Conservation (phyloP, 2,888 invertebrate genomes). For the Agrenia bidenticulata region DNA sequence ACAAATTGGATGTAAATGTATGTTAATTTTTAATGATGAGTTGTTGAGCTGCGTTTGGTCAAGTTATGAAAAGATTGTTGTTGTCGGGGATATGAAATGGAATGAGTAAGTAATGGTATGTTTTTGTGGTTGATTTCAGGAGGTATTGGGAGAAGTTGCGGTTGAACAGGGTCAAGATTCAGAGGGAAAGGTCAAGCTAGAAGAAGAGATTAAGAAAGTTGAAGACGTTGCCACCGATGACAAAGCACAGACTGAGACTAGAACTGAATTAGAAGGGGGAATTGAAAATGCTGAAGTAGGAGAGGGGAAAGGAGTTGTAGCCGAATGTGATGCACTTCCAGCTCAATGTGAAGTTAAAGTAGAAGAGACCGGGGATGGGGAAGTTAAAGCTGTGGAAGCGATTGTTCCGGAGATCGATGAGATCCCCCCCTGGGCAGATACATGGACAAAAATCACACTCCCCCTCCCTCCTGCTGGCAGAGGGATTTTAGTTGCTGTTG, state of each 20-base stretch:
- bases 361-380: background rate
- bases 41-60: background rate
- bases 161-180: slow-evolving; percentile 6
- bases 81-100: no score
- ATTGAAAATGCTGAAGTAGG: slow-evolving; percentile 33
- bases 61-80: no score
- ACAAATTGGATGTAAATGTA: background rate
- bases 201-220: background rate
- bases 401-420: slow-evolving; percentile 4
- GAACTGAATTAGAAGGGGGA: background rate
- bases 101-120: no score
- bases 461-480: slow-evolving; percentile 58
- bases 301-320: slow-evolving; percentile 18
- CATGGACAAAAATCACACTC: slow-evolving; percentile 36
- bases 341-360: slow-evolving; percentile 29
- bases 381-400: slow-evolving; percentile 12
- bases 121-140: slow-evolving; percentile 39
- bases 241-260: background rate
- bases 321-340: slow-evolving; percentile 22
- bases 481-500: slow-evolving; percentile 63
- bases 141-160: slow-evolving; percentile 52
- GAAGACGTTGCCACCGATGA: background rate
- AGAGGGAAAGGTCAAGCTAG: background rate
- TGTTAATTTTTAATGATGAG: background rate
- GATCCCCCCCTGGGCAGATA: background rate